phyloP scores from a whole-genome alignment of 2,888 invertebrate genomes.

The Andrena haemorrhoa region DNA sequence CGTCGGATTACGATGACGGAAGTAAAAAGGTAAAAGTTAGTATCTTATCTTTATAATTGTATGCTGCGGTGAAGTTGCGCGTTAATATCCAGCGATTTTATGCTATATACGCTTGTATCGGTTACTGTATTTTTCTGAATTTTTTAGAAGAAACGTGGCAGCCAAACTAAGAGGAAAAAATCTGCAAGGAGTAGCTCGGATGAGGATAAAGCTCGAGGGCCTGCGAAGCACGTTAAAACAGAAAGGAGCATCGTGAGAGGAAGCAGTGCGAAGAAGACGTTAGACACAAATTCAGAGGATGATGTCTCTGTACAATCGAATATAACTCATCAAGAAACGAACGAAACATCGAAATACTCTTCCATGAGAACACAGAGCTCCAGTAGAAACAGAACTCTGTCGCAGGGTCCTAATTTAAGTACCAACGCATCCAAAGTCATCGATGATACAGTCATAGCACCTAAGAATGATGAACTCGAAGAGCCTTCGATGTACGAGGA shows the following conservation, averaged over 20 bases:
- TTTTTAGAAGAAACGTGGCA: constrained; percentile 50
- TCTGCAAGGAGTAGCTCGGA: constrained; percentile 73
- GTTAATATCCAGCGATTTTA: neutral
- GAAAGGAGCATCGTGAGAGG: constrained; percentile 31
- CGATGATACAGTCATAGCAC: constrained; percentile 63
- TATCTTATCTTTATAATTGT: constrained; percentile 8
- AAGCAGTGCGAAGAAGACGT: neutral
- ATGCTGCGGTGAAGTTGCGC: neutral
- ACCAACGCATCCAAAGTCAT: constrained; percentile 39
- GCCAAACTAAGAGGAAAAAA: constrained; percentile 70
- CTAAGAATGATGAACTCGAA: constrained; percentile 69
- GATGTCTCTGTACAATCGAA: neutral
- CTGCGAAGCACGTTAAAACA: constrained; percentile 69
- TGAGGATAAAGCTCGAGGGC: constrained; percentile 73
- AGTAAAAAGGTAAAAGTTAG: constrained; percentile 54
- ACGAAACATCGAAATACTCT: neutral
- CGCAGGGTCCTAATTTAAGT: neutral
- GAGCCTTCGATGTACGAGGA: constrained; percentile 82
- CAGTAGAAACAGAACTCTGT: constrained; percentile 51
- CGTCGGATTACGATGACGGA: constrained; percentile 48
- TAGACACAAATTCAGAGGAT: constrained; percentile 7
- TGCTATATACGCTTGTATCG: neutral
- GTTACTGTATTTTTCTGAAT: constrained; percentile 4
- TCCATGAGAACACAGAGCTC: neutral
- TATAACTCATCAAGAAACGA: neutral